phyloP scores from a whole-genome alignment of 2,797 vertebrate species.

The Aselliscus stoliczkanus region DNA sequence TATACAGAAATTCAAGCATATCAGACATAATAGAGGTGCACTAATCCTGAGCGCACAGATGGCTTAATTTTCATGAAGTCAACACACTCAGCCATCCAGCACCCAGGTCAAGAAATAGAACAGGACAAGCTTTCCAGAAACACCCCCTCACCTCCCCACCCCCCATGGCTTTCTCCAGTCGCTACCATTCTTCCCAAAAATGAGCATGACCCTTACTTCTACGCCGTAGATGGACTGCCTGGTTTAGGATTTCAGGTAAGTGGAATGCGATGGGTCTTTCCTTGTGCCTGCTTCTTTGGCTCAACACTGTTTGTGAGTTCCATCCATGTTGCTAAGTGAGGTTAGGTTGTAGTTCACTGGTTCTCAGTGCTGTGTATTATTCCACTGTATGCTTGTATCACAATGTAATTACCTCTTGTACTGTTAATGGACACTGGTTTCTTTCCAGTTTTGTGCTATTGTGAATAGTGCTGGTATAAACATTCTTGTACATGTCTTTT shows the following conservation, averaged over 20 bases:
- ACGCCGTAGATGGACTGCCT: fast-evolving
- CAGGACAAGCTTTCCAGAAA: neutral
- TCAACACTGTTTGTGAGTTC: neutral
- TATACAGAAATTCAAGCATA: neutral
- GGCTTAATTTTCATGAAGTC: neutral
- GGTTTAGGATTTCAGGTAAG: neutral
- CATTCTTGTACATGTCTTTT: fast-evolving
- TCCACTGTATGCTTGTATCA: fast-evolving
- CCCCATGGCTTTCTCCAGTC: neutral
- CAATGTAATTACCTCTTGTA: neutral
- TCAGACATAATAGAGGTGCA: neutral
- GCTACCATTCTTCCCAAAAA: neutral
- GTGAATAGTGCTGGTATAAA: neutral
- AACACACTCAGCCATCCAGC: neutral
- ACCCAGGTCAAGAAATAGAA: neutral
- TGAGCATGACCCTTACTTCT: neutral
- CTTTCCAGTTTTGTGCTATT: neutral
- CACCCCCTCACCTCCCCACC: too few species aligned
- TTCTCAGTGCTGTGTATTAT: fast-evolving
- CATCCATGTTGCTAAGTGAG: neutral
- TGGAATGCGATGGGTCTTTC: fast-evolving
- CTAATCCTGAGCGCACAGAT: neutral
- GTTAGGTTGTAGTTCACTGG: fast-evolving
- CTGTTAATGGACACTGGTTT: too few species aligned
- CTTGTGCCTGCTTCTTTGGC: neutral